Base-by-base conservation (phyloP, 2,113 vertebrate species). In the Fulmarus glacialis region DNA sequence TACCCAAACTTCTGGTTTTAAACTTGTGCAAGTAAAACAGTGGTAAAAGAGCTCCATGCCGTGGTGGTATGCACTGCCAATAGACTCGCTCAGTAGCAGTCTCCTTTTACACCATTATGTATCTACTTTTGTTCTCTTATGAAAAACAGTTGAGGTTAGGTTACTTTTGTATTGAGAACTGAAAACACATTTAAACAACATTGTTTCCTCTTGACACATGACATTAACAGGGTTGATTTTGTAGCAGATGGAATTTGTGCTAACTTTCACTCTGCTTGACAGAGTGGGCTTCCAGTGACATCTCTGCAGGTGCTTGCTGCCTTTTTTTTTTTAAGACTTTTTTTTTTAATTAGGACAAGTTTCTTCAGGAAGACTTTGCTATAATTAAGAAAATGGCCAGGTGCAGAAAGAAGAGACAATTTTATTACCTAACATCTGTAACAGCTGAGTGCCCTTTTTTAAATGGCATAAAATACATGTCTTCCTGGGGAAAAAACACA, bases 51-150 rank as follows among this genome's bases (percentile, higher is more conserved):
- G 77, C 90, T 83, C 82, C 29, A 0, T 87, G 64, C 71, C 30
- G 6, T 22, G 75, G 50, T 8, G 47, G 12, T 2, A 32, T 5
- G 38, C 2, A 1, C 43, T 47, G 68, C 82, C 70, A 13, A 3
- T 4, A 3, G n/a, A 4, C 23, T 17, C 9, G 0, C 63, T 24
- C 17, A 7, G 52, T 2, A 27, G 21, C 82, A 1, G 8, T 8
- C 26, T 52, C 55, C 23, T 68, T 45, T 34, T 22, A n/a, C 73
- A 6, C 72, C 55, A 1, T 11, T 27, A 36, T 16, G 32, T 27
- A 5, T 32, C 30, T 56, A 0, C 59, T 29, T 36, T 32, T 58
- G 59, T 43, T 64, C n/a, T 7, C 5, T 7, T 10, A 5, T 30
- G 48, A 23, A 58, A 43, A 83, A 3, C 53, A 13, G 38, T 9